phyloP scores from a whole-genome alignment of 2,797 vertebrate genomes.

The Eptatretus atami region DNA sequence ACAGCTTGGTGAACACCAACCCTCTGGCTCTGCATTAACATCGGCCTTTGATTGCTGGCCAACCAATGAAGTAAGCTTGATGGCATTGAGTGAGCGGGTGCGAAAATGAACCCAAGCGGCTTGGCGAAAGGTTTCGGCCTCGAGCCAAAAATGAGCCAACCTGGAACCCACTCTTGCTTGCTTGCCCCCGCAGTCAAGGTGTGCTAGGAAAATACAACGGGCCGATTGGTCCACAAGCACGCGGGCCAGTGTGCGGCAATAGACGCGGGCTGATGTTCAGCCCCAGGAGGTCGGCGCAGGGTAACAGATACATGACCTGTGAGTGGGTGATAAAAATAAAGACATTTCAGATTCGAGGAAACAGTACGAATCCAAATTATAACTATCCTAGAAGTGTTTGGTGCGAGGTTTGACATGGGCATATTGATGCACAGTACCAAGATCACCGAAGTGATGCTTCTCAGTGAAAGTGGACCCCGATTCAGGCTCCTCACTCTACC shows the following conservation, averaged over 20 bases:
- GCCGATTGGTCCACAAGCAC: neutral
- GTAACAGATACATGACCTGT: no score
- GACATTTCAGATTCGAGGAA: no score
- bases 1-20: no score
- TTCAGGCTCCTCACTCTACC: neutral
- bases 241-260: neutral
- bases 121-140: conserved; percentile 69
- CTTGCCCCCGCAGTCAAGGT: conserved; percentile 31
- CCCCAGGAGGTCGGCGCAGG: no score
- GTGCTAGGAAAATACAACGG: neutral
- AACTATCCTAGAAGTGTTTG: no score
- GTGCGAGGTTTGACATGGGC: no score
- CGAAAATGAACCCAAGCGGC: conserved; percentile 71
- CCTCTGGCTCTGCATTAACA: no score
- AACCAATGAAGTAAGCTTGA: conserved; percentile 74
- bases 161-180: conserved; percentile 18
- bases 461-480: neutral
- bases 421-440: neutral
- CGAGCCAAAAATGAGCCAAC: conserved; percentile 71
- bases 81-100: conserved; percentile 72
- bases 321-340: no score
- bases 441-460: neutral
- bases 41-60: conserved; percentile 16
- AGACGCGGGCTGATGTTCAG: neutral
- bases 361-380: no score